Base-by-base conservation (phyloP, 2,888 invertebrate species). In the Mimas tiliae region DNA sequence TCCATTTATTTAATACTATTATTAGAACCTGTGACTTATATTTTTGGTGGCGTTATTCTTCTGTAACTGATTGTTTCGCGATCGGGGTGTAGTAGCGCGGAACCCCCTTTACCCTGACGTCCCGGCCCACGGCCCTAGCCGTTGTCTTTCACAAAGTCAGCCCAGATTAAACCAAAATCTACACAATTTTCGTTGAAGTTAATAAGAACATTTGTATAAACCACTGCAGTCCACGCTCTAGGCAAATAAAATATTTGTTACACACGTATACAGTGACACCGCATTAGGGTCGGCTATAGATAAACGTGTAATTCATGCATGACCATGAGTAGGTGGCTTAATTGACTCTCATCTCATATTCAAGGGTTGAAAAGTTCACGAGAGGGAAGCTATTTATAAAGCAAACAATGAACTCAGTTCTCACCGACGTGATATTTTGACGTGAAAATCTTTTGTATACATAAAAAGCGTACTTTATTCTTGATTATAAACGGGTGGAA, bases 271-370 rank as follows among this genome's bases (percentile, higher is more conserved):
- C 34, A 48, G 65, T 58, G 58, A 58, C 48, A 47, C 34, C 50
- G n/a, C 55, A 58, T 66, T 53, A 67, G 68, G 66, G 66, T 69
- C 67, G 55, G 42, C 42, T 53, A 64, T 64, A 65, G 65, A 65
- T 66, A 65, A 67, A 63, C 64, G 67, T 68, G 65, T 69, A 68
- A 67, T 52, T 74, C 74, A 74, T 73, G 74, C 74, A 75, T 68
- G 76, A 70, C 74, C 72, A 76, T 73, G 80, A 76, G 78, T 79
- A 80, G 81, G 71, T 80, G 77, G 75, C 77, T 85, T 88, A 89
- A 88, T 89, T 88, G 87, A 86, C 86, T 85, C 84, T 86, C 86
- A 86, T 87, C 81, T 81, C 80, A 76, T 84, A 88, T 87, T 88
- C 87, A 86, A 85, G 85, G 87, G 86, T 83, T 84, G 79, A 82